Evolutionary conservation across 2,888 invertebrate species (phyloP).

Genomic region (Leucoptera coffeella): DNA sequence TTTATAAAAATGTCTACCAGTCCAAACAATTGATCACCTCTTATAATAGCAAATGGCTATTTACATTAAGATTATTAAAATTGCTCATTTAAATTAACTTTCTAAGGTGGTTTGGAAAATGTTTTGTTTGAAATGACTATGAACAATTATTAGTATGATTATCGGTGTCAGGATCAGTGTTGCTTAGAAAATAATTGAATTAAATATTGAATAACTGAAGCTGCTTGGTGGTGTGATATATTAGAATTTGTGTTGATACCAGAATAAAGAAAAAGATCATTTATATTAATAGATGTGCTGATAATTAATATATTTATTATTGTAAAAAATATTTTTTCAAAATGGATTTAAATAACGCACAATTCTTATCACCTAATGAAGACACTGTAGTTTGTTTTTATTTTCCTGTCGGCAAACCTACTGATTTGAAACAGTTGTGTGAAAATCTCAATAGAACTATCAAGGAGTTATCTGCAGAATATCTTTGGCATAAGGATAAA

Average conservation of each 20-base stretch:
- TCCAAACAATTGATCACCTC: too few species aligned
- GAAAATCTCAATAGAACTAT: slow-evolving; percentile 27
- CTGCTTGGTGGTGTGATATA: background rate
- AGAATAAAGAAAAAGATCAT: background rate
- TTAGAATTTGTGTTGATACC: background rate
- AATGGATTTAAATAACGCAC: background rate
- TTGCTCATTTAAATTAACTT: too few species aligned
- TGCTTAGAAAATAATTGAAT: background rate
- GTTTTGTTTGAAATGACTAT: too few species aligned
- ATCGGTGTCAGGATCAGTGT: background rate
- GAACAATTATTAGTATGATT: too few species aligned
- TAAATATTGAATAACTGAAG: background rate
- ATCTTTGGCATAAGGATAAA: slow-evolving; percentile 37
- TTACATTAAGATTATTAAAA: too few species aligned
- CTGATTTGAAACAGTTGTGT: slow-evolving; percentile 18
- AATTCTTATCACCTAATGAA: slow-evolving; percentile 22
- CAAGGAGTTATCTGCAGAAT: slow-evolving; percentile 28
- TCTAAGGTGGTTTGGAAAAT: too few species aligned
- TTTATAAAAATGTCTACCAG: too few species aligned
- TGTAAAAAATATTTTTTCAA: background rate
- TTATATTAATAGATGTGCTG: background rate
- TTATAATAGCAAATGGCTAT: too few species aligned
- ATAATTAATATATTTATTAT: background rate
- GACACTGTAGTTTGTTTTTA: slow-evolving; percentile 72
- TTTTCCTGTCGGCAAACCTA: slow-evolving; percentile 51